Conservation (phyloP, 2,797 vertebrate species). For the Acrossocheilus fasciatus region DNA sequence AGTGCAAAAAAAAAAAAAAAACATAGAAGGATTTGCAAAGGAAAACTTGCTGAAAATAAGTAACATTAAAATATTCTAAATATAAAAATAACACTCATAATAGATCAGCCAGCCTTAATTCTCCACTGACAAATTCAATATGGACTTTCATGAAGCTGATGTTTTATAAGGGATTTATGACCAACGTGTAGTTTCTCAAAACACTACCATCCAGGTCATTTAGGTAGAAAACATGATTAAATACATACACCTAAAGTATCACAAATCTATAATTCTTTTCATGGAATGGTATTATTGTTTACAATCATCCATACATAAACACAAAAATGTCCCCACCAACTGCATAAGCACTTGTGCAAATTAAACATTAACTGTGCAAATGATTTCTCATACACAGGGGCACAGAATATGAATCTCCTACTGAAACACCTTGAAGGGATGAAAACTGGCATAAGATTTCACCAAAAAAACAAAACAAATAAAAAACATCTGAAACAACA, state of each 20-base stretch:
- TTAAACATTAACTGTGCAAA: background rate
- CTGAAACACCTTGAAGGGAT: background rate
- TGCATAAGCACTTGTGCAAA: background rate
- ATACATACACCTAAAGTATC: background rate
- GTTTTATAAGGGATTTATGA: background rate
- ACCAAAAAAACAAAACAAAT: background rate
- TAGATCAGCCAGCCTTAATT: background rate
- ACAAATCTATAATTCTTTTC: background rate
- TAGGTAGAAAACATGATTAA: background rate
- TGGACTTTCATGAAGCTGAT: background rate
- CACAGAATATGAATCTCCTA: background rate
- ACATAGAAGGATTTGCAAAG: background rate
- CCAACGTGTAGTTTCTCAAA: background rate
- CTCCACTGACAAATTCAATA: background rate
- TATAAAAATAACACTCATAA: constrained; percentile 30
- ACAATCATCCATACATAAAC: background rate
- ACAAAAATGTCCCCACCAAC: background rate
- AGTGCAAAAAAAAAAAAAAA: constrained; percentile 15
- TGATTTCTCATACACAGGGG: background rate
- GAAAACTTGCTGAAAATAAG: background rate
- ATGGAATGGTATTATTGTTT: constrained; percentile 1
- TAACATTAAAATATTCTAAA: background rate
- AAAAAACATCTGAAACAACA: background rate
- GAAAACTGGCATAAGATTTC: background rate
- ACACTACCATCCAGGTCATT: background rate